These are phyloP conservation scores for Rutilus rutilus DNA, from an alignment of 2,113 vertebrate species.

Conservation along the genomic window DNA sequence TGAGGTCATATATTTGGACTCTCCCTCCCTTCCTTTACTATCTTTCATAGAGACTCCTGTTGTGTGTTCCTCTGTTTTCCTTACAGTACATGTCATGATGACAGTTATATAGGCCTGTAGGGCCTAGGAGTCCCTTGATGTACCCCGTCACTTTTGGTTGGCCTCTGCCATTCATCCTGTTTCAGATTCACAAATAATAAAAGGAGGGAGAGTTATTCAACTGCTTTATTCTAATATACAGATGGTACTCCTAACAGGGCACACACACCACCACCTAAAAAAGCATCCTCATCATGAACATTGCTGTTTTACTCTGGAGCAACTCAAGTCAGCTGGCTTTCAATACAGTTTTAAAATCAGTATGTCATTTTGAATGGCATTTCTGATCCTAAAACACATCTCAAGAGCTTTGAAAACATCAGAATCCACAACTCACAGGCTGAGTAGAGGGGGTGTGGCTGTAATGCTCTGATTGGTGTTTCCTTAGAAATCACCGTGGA, in stretches of 20 bases:
- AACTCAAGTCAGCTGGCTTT: conserved; percentile 55
- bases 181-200: background rate
- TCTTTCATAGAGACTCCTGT: conserved; percentile 4
- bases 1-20: conserved; percentile 72
- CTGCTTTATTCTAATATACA: background rate
- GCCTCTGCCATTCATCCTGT: background rate
- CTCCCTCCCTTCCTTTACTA: conserved; percentile 36
- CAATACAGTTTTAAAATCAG: conserved; percentile 46
- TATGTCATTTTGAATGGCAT: background rate
- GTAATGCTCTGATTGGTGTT: conserved; percentile 82
- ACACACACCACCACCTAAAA: background rate
- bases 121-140: conserved; percentile 55
- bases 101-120: conserved; percentile 62
- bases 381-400: conserved; percentile 43
- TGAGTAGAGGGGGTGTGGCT: conserved; percentile 61
- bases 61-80: conserved; percentile 34
- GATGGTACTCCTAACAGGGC: background rate
- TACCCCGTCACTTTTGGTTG: conserved; percentile 58
- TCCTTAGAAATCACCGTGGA: conserved; percentile 92
- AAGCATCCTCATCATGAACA: conserved; percentile 64
- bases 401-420: conserved; percentile 53
- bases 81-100: conserved; percentile 55
- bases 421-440: conserved; percentile 60
- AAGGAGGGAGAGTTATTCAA: background rate
- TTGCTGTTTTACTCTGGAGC: conserved; percentile 79